Percentiles rank a stretch among this genome's conserved stretches.
Evolutionary conservation across 2,113 vertebrate genomes (phyloP).

Genomic region (Abramis brama): DNA sequence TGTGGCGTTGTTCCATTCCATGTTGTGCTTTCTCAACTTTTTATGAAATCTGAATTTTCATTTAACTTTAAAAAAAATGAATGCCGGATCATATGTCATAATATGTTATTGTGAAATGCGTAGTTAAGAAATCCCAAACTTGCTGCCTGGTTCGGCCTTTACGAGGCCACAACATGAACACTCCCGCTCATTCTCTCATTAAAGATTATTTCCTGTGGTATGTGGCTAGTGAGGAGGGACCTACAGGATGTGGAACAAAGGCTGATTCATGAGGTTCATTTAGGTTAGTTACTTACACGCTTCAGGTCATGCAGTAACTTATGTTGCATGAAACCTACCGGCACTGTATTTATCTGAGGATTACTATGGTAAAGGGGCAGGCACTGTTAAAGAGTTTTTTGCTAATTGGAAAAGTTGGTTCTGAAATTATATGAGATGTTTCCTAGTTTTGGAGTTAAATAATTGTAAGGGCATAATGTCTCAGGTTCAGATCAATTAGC

Average conservation of each 20-base stretch:
- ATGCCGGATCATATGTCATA: neutral
- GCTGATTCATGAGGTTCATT: conserved; percentile 48
- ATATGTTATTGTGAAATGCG: neutral
- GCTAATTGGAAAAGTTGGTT: neutral
- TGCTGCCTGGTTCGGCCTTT: neutral
- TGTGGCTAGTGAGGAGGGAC: conserved; percentile 48
- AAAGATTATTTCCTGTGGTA: conserved; percentile 62
- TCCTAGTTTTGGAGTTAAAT: neutral
- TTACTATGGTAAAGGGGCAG: neutral
- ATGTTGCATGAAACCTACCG: neutral
- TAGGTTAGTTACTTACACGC: conserved; percentile 31
- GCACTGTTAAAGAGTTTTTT: neutral
- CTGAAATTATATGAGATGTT: neutral
- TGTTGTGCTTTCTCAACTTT: neutral
- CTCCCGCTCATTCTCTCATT: conserved; percentile 50
- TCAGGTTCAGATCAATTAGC: neutral
- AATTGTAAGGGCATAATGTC: neutral
- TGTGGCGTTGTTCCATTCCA: neutral
- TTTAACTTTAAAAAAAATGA: neutral
- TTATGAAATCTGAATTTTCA: neutral
- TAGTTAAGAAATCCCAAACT: neutral
- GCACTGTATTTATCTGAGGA: neutral
- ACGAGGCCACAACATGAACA: conserved; percentile 33
- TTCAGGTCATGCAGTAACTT: neutral
- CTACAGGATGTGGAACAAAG: conserved; percentile 55